Evolutionary conservation across 2,113 vertebrate species (phyloP).

Genomic region (Orientallactaga bullata): DNA sequence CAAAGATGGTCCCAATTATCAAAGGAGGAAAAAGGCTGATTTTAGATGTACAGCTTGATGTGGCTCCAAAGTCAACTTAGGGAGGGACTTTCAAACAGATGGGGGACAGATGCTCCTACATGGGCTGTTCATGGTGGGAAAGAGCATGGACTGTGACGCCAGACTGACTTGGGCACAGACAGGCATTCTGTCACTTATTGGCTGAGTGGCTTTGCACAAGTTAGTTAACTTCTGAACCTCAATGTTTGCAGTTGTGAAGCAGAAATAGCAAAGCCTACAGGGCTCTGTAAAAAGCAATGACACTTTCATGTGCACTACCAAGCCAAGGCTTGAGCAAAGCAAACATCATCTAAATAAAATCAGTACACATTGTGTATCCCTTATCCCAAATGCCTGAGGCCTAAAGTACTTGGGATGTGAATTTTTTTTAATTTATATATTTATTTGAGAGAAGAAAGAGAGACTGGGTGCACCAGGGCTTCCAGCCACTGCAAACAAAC

Average conservation of each 20-base stretch:
- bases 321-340: neutral
- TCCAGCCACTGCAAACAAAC: no score
- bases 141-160: neutral
- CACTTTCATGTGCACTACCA: neutral
- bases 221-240: neutral
- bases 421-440: neutral
- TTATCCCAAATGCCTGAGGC: neutral
- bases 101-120: constrained; percentile 50
- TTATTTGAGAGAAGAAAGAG: no score
- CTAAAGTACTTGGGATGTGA: neutral
- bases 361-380: neutral
- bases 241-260: neutral
- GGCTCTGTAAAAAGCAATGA: neutral
- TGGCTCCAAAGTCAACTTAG: constrained; percentile 21
- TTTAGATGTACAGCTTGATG: neutral
- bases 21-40: neutral
- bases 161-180: neutral
- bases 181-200: neutral
- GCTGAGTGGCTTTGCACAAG: constrained; percentile 4
- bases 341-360: neutral
- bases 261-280: neutral
- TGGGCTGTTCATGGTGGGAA: neutral
- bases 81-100: constrained; percentile 54
- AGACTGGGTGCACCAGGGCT: no score
- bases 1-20: neutral